Conservation (phyloP, 2,888 invertebrate genomes). For the Caenorhabditis sp. region DNA sequence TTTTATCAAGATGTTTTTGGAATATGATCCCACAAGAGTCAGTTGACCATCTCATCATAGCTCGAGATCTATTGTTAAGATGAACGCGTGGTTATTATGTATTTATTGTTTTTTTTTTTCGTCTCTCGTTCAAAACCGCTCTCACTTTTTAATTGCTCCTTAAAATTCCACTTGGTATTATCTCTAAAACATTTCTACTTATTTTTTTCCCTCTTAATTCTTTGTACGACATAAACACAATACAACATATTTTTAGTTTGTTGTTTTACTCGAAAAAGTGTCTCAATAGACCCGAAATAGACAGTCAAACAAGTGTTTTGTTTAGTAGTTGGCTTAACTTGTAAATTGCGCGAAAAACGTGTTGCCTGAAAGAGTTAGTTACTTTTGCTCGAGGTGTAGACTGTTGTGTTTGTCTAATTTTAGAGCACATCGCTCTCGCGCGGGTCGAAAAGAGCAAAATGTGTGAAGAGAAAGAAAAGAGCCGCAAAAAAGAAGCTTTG, state of each 20-base stretch:
- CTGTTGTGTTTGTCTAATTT: not conserved
- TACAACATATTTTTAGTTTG: too few species aligned
- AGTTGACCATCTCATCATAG: too few species aligned
- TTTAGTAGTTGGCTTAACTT: constrained; percentile 9
- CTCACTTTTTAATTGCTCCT: not conserved
- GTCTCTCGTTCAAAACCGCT: not conserved
- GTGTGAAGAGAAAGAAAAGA: not conserved
- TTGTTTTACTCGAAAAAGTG: not conserved
- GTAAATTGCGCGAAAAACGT: constrained; percentile 6
- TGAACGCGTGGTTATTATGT: too few species aligned
- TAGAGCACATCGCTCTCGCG: not conserved
- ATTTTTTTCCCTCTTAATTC: not conserved
- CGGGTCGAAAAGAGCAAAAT: not conserved
- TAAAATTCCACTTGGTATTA: not conserved
- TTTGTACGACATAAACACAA: not conserved
- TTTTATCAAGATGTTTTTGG: too few species aligned
- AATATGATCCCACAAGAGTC: too few species aligned
- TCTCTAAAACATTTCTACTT: not conserved
- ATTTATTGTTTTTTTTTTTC: not conserved
- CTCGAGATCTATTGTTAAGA: too few species aligned
- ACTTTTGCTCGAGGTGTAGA: not conserved
- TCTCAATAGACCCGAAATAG: not conserved
- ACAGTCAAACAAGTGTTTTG: constrained; percentile 44
- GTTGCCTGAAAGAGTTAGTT: constrained; percentile 21
- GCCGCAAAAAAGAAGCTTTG: not conserved